Percentiles rank a stretch among this genome's conserved stretches.
Evolutionary conservation across 2,113 vertebrate genomes (phyloP).

Genomic region (Camelus dromedarius): DNA sequence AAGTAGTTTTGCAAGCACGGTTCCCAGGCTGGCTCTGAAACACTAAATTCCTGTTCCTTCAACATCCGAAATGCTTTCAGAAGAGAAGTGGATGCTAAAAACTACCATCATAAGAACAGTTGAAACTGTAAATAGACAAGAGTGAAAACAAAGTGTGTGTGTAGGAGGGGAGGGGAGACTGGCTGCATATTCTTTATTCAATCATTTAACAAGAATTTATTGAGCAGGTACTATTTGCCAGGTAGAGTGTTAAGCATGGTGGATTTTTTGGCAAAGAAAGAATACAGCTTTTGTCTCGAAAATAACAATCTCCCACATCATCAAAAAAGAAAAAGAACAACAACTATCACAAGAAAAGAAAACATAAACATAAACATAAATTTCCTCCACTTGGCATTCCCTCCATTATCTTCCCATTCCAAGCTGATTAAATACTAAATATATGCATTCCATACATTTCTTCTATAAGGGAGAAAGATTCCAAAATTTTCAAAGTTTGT

Average conservation of each 20-base stretch:
- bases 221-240: slow-evolving; percentile 9
- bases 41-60: background rate
- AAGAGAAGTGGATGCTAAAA: background rate
- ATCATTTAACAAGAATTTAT: slow-evolving; percentile 12
- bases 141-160: background rate
- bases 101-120: background rate
- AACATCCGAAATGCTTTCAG: background rate
- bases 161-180: rapidly evolving
- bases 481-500: background rate
- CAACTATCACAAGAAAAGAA: background rate
- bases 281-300: background rate
- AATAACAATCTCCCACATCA: background rate
- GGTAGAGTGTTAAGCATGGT: background rate
- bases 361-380: background rate
- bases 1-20: background rate
- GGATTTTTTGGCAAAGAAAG: background rate
- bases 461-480: background rate
- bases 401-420: background rate
- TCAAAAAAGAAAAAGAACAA: background rate
- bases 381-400: background rate
- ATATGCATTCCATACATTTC: background rate
- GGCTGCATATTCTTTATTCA: background rate
- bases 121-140: background rate
- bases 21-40: background rate
- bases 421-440: background rate